phyloP scores from a whole-genome alignment of 2,113 vertebrate species.

The Nothobranchius kuhntae region DNA sequence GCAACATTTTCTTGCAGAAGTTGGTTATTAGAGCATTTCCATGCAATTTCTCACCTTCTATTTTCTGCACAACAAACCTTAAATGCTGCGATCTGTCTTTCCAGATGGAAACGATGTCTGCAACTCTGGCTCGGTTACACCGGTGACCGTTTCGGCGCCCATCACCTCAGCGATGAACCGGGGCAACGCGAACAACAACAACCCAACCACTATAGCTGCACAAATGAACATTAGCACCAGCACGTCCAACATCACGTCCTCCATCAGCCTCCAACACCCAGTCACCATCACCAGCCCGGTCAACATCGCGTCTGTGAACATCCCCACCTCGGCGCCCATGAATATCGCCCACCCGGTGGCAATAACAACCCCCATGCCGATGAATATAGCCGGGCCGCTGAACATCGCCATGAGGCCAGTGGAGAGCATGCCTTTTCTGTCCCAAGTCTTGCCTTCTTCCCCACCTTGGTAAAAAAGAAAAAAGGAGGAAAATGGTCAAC shows the following conservation, averaged over 20 bases:
- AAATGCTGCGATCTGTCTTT: slow-evolving; percentile 25
- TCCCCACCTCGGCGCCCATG: slow-evolving; percentile 88
- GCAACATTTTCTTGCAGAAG: too few relatives aligned
- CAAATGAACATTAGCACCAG: slow-evolving; percentile 98
- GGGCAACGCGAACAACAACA: slow-evolving; percentile 64
- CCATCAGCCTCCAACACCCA: slow-evolving; percentile 92
- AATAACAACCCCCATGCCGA: slow-evolving; percentile 93
- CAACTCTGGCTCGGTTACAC: slow-evolving; percentile 88
- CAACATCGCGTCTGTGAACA: slow-evolving; percentile 95
- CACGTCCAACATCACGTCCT: slow-evolving; percentile 95
- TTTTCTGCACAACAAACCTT: background rate
- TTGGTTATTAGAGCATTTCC: too few relatives aligned
- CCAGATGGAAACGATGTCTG: slow-evolving; percentile 91
- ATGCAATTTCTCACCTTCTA: too few relatives aligned
- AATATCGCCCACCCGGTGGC: slow-evolving; percentile 97
- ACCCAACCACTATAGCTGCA: slow-evolving; percentile 94
- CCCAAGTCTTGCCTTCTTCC: slow-evolving; percentile 96
- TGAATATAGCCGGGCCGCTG: slow-evolving; percentile 93
- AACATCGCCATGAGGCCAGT: slow-evolving; percentile 98
- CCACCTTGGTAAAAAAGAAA: slow-evolving; percentile 87
- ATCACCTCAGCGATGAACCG: slow-evolving; percentile 79
- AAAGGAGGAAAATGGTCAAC: slow-evolving; percentile 46
- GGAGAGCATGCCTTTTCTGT: slow-evolving; percentile 98
- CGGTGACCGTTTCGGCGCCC: slow-evolving; percentile 75
- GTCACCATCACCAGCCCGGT: slow-evolving; percentile 96